Conservation (phyloP, 2,797 vertebrate genomes). For the Enteromius unitaeniatus region DNA sequence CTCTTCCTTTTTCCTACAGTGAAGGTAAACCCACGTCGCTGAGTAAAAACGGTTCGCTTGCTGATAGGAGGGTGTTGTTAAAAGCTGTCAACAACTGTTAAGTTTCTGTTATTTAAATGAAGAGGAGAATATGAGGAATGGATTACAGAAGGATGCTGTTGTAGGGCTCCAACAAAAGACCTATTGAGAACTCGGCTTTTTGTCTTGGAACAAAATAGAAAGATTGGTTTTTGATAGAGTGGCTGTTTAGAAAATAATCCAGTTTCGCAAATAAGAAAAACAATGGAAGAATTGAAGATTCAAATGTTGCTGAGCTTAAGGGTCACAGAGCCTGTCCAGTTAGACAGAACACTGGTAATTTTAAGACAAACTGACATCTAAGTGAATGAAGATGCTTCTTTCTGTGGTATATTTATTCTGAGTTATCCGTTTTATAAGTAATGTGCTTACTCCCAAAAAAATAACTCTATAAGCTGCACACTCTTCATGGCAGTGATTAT, state of each 20-base stretch:
- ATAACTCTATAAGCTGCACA: background rate
- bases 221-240: conserved; percentile 38
- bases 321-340: background rate
- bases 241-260: conserved; percentile 24
- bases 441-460: conserved; percentile 28
- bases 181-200: conserved; percentile 29
- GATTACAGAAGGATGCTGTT: conserved; percentile 38
- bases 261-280: conserved; percentile 25
- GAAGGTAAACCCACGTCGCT: conserved; percentile 36
- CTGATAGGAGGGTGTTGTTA: conserved; percentile 41
- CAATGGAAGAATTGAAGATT: conserved; percentile 31
- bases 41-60: background rate
- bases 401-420: conserved; percentile 38
- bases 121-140: conserved; percentile 26
- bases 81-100: conserved; percentile 40
- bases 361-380: conserved; percentile 16
- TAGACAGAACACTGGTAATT: conserved; percentile 13
- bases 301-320: conserved; percentile 15
- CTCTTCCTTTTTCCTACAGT: conserved; percentile 17
- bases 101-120: conserved; percentile 21
- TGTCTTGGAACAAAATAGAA: conserved; percentile 33
- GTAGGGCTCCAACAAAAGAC: conserved; percentile 44
- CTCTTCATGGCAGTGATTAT: conserved; percentile 18
- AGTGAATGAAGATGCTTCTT: background rate
- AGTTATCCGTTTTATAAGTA: conserved; percentile 47